Conservation (phyloP, 2,888 invertebrate genomes). For the Plagiodera versicolora region DNA sequence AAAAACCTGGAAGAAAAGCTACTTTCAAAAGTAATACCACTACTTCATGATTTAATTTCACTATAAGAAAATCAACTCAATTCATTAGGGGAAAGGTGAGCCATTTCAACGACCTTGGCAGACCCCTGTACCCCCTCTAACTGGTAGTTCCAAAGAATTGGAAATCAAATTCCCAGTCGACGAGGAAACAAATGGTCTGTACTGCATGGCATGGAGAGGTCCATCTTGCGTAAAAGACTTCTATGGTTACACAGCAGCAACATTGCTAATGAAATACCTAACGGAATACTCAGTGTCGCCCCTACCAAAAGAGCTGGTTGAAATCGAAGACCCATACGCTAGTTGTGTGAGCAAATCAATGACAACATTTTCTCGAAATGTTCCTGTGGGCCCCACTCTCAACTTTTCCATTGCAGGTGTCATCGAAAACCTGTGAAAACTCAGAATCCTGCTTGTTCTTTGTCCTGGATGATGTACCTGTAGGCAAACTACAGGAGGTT, state of each 20-base stretch:
- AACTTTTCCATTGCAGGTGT: slow-evolving; percentile 59
- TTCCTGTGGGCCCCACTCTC: too few relatives aligned
- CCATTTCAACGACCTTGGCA: slow-evolving; percentile 79
- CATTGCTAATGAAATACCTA: slow-evolving; percentile 76
- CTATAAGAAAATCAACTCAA: slow-evolving; percentile 3
- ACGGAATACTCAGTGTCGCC: slow-evolving; percentile 87
- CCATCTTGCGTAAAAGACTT: slow-evolving; percentile 65
- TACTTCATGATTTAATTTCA: neutral
- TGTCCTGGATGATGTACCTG: slow-evolving; percentile 74
- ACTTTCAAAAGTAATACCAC: slow-evolving; percentile 61
- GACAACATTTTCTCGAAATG: too few relatives aligned
- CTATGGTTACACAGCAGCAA: slow-evolving; percentile 65
- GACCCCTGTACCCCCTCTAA: slow-evolving; percentile 65
- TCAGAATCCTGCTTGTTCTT: slow-evolving; percentile 70
- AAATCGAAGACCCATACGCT: slow-evolving; percentile 78
- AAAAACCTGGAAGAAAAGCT: slow-evolving; percentile 77
- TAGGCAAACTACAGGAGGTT: slow-evolving; percentile 66
- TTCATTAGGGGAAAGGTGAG: slow-evolving; percentile 57
- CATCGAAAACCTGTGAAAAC: slow-evolving; percentile 72
- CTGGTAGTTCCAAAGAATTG: slow-evolving; percentile 59
- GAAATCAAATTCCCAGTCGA: slow-evolving; percentile 77
- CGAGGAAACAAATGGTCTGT: slow-evolving; percentile 79
- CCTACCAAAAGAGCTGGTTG: slow-evolving; percentile 79
- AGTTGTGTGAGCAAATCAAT: slow-evolving; percentile 65
- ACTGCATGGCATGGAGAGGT: slow-evolving; percentile 78